Percentiles rank a stretch among this genome's conserved stretches.
Evolutionary conservation across 2,888 invertebrate species (phyloP).

Genomic region (Papilio protenor): DNA sequence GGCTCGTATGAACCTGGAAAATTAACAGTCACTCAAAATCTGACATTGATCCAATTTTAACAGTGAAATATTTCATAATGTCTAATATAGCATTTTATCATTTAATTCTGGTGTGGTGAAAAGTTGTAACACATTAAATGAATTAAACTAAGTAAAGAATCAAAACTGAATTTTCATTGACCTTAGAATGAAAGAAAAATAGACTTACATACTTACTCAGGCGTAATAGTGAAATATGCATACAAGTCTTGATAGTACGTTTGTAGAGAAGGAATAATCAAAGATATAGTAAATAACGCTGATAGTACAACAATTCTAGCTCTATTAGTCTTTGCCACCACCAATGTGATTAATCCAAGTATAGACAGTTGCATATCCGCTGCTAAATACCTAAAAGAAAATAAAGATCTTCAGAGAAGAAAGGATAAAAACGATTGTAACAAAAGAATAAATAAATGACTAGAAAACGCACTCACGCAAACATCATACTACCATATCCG

Average conservation of each 20-base stretch:
- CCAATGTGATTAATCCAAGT: background rate
- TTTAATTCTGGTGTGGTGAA: too few relatives aligned
- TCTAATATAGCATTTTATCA: too few relatives aligned
- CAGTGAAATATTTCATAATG: too few relatives aligned
- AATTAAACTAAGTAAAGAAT: too few relatives aligned
- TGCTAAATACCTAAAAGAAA: constrained; percentile 5
- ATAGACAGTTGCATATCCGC: background rate
- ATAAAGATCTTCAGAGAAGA: background rate
- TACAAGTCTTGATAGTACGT: constrained; percentile 4
- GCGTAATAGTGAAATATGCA: constrained; percentile 9
- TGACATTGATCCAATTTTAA: too few relatives aligned
- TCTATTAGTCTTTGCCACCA: background rate
- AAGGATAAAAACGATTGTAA: too few relatives aligned
- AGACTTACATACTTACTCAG: constrained; percentile 15
- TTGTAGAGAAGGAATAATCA: background rate
- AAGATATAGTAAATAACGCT: background rate
- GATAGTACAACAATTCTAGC: constrained; percentile 5
- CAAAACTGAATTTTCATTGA: too few relatives aligned
- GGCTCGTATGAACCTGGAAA: background rate
- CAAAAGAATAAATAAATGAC: too few relatives aligned
- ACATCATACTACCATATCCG: too few relatives aligned
- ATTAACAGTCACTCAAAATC: background rate
- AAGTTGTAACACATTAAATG: too few relatives aligned
- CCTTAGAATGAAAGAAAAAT: background rate
- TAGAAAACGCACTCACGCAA: too few relatives aligned